These are phyloP conservation scores for Sclerurus mexicanus DNA, from an alignment of 2,113 vertebrate genomes.

Conservation along the genomic window DNA sequence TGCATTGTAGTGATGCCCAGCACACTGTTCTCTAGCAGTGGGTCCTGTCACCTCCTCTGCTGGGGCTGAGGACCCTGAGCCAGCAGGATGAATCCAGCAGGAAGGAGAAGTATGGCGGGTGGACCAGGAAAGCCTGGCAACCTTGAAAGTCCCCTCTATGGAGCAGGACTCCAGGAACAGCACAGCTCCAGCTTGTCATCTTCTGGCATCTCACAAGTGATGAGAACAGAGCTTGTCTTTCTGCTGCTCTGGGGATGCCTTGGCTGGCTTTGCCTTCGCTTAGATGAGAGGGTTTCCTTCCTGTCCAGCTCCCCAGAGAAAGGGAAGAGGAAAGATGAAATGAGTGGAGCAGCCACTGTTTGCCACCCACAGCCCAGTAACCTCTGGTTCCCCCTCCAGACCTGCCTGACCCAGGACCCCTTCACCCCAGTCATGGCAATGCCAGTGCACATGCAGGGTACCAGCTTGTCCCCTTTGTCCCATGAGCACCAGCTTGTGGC, in stretches of 20 bases:
- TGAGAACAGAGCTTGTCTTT: neutral
- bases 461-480: neutral
- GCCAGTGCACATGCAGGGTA: neutral
- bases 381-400: neutral
- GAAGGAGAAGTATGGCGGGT: neutral
- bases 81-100: neutral
- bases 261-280: neutral
- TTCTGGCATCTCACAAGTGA: neutral
- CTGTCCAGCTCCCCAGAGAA: neutral
- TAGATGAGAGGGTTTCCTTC: neutral
- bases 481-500: neutral
- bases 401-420: neutral
- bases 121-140: neutral
- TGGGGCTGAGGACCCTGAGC: neutral
- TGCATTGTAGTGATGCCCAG: neutral
- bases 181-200: neutral
- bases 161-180: neutral
- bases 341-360: neutral
- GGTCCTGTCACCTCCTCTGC: neutral
- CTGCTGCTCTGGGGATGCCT: neutral
- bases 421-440: neutral
- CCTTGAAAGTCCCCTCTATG: neutral
- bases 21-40: neutral
- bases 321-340: neutral
- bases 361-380: no score